Conservation (phyloP, 2,888 invertebrate species). For the Sarcophaga variegata region DNA sequence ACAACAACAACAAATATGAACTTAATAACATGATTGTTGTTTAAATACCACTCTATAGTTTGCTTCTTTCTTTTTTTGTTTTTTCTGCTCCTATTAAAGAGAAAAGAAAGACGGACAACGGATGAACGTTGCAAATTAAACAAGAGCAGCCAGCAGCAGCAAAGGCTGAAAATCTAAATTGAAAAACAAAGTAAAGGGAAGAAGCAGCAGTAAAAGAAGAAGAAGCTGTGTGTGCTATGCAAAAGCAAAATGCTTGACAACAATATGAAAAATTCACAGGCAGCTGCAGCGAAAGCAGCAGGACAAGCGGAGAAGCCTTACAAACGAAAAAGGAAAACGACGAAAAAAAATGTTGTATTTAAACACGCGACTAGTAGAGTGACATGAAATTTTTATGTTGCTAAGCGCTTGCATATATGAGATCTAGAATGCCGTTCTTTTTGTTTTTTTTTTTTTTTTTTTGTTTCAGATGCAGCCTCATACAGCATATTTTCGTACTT, state of each 20-base stretch:
- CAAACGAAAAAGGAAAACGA: neutral
- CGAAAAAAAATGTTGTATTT: slow-evolving; percentile 37
- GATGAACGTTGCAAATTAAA: slow-evolving; percentile 30
- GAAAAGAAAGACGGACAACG: neutral
- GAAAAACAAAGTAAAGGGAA: neutral
- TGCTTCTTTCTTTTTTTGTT: slow-evolving; percentile 1
- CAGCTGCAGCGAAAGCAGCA: neutral
- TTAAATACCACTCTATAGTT: slow-evolving; percentile 48
- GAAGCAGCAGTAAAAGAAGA: neutral
- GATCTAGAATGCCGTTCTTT: slow-evolving; percentile 27
- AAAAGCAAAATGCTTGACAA: slow-evolving; percentile 60
- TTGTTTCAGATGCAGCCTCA: neutral
- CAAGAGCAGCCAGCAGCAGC: neutral
- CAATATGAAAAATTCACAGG: slow-evolving; percentile 52
- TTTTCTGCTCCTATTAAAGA: neutral
- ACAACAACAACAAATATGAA: neutral
- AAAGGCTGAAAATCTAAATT: slow-evolving; percentile 23
- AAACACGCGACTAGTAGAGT: slow-evolving; percentile 49
- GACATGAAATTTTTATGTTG: slow-evolving; percentile 59
- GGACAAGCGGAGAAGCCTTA: no score
- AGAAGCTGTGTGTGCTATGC: slow-evolving; percentile 15
- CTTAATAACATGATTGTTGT: slow-evolving; percentile 64
- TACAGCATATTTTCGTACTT: neutral
- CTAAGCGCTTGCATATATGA: slow-evolving; percentile 59
- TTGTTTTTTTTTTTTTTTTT: neutral